A percentile compares a stretch with the other conserved stretches of the same genome.
Conservation (phyloP, 2,888 invertebrate genomes). For the Hemithea aestivaria region DNA sequence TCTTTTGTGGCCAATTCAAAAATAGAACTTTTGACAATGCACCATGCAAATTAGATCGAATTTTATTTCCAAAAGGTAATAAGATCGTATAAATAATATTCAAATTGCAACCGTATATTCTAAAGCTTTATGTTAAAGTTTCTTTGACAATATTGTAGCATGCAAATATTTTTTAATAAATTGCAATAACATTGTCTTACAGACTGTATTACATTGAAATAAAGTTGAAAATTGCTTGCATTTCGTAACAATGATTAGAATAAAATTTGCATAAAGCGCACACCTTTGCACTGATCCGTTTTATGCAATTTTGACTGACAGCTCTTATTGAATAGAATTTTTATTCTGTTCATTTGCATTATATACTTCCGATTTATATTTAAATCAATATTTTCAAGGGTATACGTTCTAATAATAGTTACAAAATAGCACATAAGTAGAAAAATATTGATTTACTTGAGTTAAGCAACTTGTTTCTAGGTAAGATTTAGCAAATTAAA, state of each 20-base stretch:
- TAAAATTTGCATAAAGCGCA: constrained; percentile 73
- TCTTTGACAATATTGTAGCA: constrained; percentile 32
- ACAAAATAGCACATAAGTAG: too few species aligned
- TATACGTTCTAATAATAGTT: too few species aligned
- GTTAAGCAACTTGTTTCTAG: too few species aligned
- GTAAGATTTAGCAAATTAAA: constrained; percentile 7
- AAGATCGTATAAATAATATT: constrained; percentile 17
- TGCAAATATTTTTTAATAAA: constrained; percentile 48
- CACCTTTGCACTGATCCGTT: constrained; percentile 73
- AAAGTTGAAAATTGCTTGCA: constrained; percentile 32
- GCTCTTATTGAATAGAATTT: constrained; percentile 44
- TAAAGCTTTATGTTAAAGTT: constrained; percentile 35
- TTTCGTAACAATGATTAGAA: constrained; percentile 28
- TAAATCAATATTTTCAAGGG: not conserved
- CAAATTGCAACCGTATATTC: constrained; percentile 40
- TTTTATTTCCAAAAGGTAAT: constrained; percentile 32
- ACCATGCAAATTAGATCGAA: constrained; percentile 73
- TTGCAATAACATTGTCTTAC: constrained; percentile 16
- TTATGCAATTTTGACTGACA: constrained; percentile 73
- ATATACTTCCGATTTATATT: constrained; percentile 3
- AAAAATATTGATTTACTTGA: too few species aligned
- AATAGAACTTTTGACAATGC: constrained; percentile 72
- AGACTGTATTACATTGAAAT: constrained; percentile 22
- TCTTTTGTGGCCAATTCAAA: constrained; percentile 76
- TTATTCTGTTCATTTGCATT: constrained; percentile 24